Base-by-base conservation (phyloP, 2,113 vertebrate genomes). In the Nettapus auritus region DNA sequence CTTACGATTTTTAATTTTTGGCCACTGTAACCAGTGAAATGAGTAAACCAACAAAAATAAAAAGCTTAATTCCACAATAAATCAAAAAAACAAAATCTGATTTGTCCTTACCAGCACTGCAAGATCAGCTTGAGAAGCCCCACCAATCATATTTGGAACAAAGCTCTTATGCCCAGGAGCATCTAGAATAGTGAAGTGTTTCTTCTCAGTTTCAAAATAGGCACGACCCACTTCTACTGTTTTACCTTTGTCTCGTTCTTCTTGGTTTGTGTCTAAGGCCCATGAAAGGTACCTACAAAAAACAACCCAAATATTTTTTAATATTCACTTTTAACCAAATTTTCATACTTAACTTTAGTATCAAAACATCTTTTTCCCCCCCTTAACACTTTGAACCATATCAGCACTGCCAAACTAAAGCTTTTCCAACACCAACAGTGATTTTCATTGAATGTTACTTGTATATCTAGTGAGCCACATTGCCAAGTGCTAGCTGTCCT, bases 141-240 rank as follows among this genome's bases (percentile, higher is more conserved):
- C 99, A 63, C 99, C 99, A 56, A 99, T 99, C 99, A 99, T 99
- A 98, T 99, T 99, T 78, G 99, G 99, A 83, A 99, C 99, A 96
- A 99, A 99, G 98, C 99, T 99, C 98, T 99, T 99, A 96, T 99
- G 99, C 79, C 99, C 99, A 8, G 99, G 99, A 50, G 99, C 99
- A 89, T 99, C 99, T 97, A 99, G 98, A 97, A 99, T 99, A 81
- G 99, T 99, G 97, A 99, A 99, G 94, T 99, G 99, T 93, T 99
- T 99, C 89, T 99, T 99, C 98, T 99, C 99, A 0, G 99, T 99
- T 98, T 99, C 99, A 96, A 99, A 99, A 98, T 99, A 99, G 55
- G 99, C 99, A 96, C 99, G 98, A 53, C 99, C 99, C 62, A 99
- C 99, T 98, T 99, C 99, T 63, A 99, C 99, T 11, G 99, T 99